Evolutionary conservation across 2,888 invertebrate species (phyloP).

Genomic region (Camptogramma bilineatum): DNA sequence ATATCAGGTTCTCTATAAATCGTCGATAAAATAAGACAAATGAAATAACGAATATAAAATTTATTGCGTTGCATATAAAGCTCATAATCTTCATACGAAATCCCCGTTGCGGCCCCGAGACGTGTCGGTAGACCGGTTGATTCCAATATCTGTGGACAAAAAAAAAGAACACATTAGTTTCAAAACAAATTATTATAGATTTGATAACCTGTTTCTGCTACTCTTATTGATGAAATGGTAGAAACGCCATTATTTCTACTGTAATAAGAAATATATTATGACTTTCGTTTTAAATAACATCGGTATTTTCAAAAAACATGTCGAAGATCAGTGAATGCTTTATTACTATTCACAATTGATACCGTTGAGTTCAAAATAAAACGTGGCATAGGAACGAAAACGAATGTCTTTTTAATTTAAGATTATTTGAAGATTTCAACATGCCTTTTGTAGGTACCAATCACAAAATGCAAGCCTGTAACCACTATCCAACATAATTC

Average conservation of each 20-base stretch:
- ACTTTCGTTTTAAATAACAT: background rate
- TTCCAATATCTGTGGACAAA: conserved; percentile 31
- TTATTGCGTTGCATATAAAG: conserved; percentile 24
- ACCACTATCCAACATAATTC: too few species aligned
- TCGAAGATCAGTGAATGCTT: too few species aligned
- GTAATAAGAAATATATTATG: too few species aligned
- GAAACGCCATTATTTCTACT: background rate
- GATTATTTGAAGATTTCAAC: too few species aligned
- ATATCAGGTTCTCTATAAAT: conserved; percentile 11
- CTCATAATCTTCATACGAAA: conserved; percentile 10
- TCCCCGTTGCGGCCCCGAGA: conserved; percentile 22
- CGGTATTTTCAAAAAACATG: too few species aligned
- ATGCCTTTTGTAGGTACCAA: too few species aligned
- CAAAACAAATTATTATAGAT: conserved; percentile 4
- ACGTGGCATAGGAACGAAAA: too few species aligned
- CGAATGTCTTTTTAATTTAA: too few species aligned
- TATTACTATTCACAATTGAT: too few species aligned
- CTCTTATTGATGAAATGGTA: conserved; percentile 1
- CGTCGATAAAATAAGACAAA: conserved; percentile 18
- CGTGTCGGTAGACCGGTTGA: conserved; percentile 26
- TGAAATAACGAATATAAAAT: conserved; percentile 7
- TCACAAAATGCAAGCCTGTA: too few species aligned
- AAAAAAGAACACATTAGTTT: conserved; percentile 18
- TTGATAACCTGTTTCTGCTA: conserved; percentile 5
- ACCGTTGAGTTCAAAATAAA: too few species aligned